A percentile compares a stretch with the other conserved stretches of the same genome.
Conservation (phyloP, 2,797 vertebrate species). For the Spheniscus humboldti region DNA sequence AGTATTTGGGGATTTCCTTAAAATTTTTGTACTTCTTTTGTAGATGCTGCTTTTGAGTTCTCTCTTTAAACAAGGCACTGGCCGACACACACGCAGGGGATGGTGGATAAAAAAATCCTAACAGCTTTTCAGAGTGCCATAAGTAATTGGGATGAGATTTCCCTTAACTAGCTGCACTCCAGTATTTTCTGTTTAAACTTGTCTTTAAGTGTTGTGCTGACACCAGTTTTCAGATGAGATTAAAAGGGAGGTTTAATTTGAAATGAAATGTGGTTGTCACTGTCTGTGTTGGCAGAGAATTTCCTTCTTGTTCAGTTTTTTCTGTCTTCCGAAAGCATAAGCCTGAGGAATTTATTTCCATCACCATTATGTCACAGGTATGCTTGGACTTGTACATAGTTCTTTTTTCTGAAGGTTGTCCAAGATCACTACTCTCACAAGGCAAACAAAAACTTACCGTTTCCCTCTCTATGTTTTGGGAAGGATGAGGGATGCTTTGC, state of each 20-base stretch:
- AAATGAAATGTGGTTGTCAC: not conserved
- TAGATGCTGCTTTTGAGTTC: not conserved
- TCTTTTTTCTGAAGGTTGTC: not conserved
- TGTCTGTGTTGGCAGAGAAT: not conserved
- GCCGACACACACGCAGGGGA: fast-evolving
- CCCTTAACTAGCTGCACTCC: not conserved
- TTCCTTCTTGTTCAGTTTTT: not conserved
- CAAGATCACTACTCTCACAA: not conserved
- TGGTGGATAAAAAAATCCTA: not conserved
- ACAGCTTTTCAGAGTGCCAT: not conserved
- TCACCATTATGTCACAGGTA: not conserved
- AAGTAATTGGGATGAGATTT: not conserved
- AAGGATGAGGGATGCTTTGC: not conserved
- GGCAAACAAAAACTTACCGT: not conserved
- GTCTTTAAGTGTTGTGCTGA: not conserved
- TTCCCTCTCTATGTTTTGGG: not conserved
- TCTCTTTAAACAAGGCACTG: not conserved
- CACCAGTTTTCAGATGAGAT: not conserved
- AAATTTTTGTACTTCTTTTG: not conserved
- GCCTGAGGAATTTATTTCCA: not conserved
- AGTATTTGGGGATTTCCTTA: not conserved
- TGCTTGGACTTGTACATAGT: not conserved
- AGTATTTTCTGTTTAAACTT: not conserved
- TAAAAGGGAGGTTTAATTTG: constrained; percentile 1
- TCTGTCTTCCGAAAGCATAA: not conserved